A percentile compares a stretch with the other conserved stretches of the same genome.
Evolutionary conservation across 1,140 invertebrate species (phyloP).

Genomic region (Melanaphis sacchari): DNA sequence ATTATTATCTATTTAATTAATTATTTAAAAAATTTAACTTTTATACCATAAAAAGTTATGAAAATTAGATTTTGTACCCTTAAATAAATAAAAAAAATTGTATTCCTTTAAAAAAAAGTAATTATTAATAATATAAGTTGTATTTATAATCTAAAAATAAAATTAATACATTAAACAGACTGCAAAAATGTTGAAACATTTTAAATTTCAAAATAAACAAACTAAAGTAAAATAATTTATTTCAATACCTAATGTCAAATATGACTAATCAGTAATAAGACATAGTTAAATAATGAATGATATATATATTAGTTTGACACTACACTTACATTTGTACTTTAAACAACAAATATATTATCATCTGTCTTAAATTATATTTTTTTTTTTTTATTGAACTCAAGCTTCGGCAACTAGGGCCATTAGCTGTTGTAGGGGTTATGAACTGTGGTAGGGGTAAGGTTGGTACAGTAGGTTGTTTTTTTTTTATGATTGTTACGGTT

Average conservation of each 20-base stretch:
- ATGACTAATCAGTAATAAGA: not conserved
- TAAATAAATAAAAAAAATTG: not conserved
- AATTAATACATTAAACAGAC: not conserved
- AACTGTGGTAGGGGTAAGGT: no score
- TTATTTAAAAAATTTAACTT: not conserved
- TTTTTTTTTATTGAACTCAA: no score
- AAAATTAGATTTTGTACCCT: not conserved
- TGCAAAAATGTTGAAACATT: not conserved
- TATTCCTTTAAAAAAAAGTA: not conserved
- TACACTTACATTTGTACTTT: not conserved
- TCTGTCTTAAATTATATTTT: not conserved
- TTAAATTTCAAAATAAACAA: not conserved
- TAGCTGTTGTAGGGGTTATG: no score
- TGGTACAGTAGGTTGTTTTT: no score
- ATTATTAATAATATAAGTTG: not conserved
- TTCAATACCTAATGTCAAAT: not conserved
- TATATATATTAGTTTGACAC: not conserved
- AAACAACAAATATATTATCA: not conserved
- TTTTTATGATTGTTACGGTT: no score
- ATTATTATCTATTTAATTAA: not conserved
- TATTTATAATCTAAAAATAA: not conserved
- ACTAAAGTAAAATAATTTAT: not conserved
- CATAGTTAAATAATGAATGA: not conserved
- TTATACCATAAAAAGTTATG: not conserved
- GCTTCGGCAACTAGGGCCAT: no score